These are phyloP conservation scores for Colius striatus DNA, from an alignment of 2,113 vertebrate species.

Conservation along the genomic window DNA sequence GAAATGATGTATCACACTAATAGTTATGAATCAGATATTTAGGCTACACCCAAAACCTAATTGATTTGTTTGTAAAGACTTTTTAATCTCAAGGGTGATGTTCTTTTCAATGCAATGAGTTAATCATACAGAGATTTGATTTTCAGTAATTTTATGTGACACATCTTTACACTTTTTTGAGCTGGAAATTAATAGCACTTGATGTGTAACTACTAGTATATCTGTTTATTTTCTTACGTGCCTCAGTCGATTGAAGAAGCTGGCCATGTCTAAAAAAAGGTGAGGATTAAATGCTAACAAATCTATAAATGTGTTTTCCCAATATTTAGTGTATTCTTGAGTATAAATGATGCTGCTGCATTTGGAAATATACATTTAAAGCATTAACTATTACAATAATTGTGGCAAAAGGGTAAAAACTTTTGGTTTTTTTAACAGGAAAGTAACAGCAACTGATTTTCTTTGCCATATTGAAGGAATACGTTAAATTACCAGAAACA, in stretches of 20 bases:
- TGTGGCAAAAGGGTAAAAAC: neutral
- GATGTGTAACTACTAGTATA: neutral
- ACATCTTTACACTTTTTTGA: neutral
- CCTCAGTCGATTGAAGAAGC: neutral
- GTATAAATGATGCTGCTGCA: neutral
- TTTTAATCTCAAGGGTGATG: neutral
- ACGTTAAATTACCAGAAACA: neutral
- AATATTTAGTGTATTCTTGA: neutral
- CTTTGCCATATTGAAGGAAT: neutral
- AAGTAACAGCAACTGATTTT: neutral
- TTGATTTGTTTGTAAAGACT: neutral
- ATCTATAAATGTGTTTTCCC: neutral
- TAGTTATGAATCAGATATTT: neutral
- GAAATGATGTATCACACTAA: neutral
- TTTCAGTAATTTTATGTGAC: neutral
- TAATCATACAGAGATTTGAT: neutral
- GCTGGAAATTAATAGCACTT: neutral
- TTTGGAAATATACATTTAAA: neutral
- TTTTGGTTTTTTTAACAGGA: neutral
- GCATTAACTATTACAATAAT: neutral
- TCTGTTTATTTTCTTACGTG: neutral
- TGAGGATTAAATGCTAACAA: neutral
- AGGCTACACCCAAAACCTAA: neutral
- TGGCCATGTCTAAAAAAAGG: neutral
- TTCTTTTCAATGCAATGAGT: neutral